phyloP scores from a whole-genome alignment of 1,140 invertebrate genomes.

The Episyrphus balteatus region DNA sequence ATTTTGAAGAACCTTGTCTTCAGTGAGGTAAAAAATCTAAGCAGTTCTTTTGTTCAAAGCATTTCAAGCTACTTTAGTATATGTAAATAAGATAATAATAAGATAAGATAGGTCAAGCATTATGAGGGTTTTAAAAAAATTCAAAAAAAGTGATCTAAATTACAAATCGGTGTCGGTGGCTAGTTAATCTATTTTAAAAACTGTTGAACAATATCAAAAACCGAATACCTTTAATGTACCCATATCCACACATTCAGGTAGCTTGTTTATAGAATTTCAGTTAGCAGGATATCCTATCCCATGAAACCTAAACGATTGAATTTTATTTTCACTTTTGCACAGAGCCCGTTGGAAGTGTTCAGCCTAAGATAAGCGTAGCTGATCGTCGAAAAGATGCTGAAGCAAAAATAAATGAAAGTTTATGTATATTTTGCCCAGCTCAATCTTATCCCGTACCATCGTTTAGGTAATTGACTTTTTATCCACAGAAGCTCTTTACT shows the following conservation, averaged over 20 bases:
- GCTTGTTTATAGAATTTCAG: no score
- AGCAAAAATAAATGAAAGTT: constrained; percentile 15
- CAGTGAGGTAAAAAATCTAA: not conserved
- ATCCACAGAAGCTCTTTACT: constrained; percentile 9
- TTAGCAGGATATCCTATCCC: not conserved
- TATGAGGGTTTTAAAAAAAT: no score
- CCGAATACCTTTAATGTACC: no score
- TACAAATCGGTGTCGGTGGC: no score
- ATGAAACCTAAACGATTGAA: not conserved
- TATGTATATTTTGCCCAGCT: constrained; percentile 52
- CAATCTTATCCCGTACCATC: constrained; percentile 54
- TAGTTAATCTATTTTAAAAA: no score
- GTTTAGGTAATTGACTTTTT: constrained; percentile 44
- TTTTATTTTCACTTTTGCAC: constrained; percentile 17
- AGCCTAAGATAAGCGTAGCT: constrained; percentile 49
- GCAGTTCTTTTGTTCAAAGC: not conserved
- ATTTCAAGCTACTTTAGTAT: no score
- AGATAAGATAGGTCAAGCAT: no score
- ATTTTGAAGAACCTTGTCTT: not conserved
- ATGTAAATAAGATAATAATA: no score
- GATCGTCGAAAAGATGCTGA: constrained; percentile 42
- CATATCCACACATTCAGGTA: no score
- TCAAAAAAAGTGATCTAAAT: no score
- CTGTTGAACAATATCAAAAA: no score
- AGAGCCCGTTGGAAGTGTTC: constrained; percentile 60